These are phyloP conservation scores for Leistus spinibarbis DNA, from an alignment of 2,888 invertebrate genomes.

Conservation along the genomic window DNA sequence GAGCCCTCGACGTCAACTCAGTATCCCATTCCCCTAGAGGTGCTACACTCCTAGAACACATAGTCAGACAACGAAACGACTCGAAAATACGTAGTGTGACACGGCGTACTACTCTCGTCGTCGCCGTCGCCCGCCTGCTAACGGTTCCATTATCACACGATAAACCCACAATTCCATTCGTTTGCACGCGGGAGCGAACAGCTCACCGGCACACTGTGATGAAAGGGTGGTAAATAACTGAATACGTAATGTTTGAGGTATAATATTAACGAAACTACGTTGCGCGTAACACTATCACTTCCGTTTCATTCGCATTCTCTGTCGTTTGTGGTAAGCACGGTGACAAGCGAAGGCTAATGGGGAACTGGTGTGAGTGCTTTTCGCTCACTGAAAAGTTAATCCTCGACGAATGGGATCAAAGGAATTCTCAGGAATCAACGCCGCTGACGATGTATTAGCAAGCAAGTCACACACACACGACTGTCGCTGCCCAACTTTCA, in stretches of 20 bases:
- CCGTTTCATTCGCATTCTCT: not conserved
- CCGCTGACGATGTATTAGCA: too few species aligned
- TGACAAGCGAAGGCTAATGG: not conserved
- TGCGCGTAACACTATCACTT: not conserved
- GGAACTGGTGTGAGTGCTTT: not conserved
- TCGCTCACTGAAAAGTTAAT: not conserved
- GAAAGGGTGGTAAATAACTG: conserved; percentile 23
- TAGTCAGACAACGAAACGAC: not conserved
- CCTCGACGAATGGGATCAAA: not conserved
- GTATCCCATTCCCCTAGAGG: too few species aligned
- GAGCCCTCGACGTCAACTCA: too few species aligned
- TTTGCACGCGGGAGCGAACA: not conserved
- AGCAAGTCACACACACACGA: not conserved
- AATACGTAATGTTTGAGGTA: conserved; percentile 15
- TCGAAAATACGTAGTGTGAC: not conserved
- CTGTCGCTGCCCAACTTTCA: not conserved
- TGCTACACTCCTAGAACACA: too few species aligned
- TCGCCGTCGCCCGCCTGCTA: not conserved
- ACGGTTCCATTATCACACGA: conserved; percentile 30
- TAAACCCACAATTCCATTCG: conserved; percentile 27
- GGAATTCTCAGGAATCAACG: not conserved
- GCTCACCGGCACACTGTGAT: conserved; percentile 11
- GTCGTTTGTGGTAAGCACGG: not conserved
- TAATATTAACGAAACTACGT: conserved; percentile 6
- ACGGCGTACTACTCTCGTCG: not conserved